Base-by-base conservation (phyloP, 2,113 vertebrate genomes). In the Marcusenius ussheri region DNA sequence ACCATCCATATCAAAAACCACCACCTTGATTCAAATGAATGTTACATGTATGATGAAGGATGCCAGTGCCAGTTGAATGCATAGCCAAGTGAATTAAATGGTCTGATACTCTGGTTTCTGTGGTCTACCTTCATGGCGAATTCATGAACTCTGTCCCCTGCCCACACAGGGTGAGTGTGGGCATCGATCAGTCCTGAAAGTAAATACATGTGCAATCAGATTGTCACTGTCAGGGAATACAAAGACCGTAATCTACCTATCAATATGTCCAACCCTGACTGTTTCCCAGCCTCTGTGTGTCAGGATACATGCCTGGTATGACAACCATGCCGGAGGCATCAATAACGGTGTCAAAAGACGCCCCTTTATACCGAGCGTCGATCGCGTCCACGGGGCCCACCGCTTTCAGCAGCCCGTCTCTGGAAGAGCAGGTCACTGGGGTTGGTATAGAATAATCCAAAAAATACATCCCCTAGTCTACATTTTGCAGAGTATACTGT, bases 131-230 rank as follows among this genome's bases (percentile, higher is more conserved):
- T 99, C 98, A 99, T 98, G 62, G 97, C 96, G 96, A 99, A 99
- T 88, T 99, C 98, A 90, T 99, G 98, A 31, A 99, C 98, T 91
- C 98, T 94, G 91, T 99, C 98, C 8, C 98, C 98, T 91, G 97
- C 98, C 98, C 98, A 99, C 51, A 99, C 97, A 0, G 98, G 97
- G 90, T 99, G 98, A 5, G 98, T 99, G 93, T 99, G 98, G 24
- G 97, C 97, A 90, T 99, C 98, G 90, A 99, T 96, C 94, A 99
- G 91, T 42, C 98, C 98, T 99, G 93, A 90, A 96, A 95, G n/a
- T 46, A 46, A 84, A 84, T n/a, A 47, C 0, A 1, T 53, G 50
- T 87, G n/a, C 17, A 53, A 35, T 49, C 7, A 50, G 47, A 51
- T 86, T 15, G 27, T 31, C 8, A 87, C 19, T 50, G 19, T 35